Conservation (phyloP, 2,113 vertebrate species). For the Lanius collurio region DNA sequence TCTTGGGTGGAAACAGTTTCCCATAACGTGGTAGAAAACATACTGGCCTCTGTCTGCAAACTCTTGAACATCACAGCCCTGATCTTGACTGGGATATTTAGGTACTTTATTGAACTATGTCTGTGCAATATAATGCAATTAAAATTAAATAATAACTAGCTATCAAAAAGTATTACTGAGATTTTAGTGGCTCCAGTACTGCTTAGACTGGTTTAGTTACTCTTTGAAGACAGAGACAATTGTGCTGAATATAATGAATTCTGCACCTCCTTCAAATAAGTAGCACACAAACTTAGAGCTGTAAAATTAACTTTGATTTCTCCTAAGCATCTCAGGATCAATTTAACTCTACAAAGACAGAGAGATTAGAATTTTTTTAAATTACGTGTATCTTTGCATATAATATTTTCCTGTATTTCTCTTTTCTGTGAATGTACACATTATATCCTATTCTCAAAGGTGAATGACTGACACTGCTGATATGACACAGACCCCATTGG, state of each 20-base stretch:
- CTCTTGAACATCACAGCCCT: background rate
- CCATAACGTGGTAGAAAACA: constrained; percentile 53
- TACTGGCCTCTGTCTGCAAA: constrained; percentile 17
- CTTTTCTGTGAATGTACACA: background rate
- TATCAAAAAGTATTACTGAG: constrained; percentile 14
- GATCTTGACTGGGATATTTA: background rate
- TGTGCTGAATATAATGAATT: background rate
- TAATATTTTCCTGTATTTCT: background rate
- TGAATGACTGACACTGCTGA: background rate
- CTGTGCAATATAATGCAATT: constrained; percentile 2
- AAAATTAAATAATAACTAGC: constrained; percentile 46
- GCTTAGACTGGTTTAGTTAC: background rate
- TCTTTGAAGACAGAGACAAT: constrained; percentile 25
- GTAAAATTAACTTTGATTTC: background rate
- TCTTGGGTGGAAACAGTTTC: constrained; percentile 57
- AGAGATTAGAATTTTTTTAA: background rate
- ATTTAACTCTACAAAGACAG: background rate
- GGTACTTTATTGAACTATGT: background rate
- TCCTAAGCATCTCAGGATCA: background rate
- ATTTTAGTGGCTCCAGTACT: constrained; percentile 35
- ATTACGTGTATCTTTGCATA: background rate
- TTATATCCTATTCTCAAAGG: background rate
- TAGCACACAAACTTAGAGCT: background rate
- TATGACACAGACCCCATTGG: background rate
- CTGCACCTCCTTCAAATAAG: background rate